Conservation (phyloP, 2,113 vertebrate species). For the Muscicapa adusta region DNA sequence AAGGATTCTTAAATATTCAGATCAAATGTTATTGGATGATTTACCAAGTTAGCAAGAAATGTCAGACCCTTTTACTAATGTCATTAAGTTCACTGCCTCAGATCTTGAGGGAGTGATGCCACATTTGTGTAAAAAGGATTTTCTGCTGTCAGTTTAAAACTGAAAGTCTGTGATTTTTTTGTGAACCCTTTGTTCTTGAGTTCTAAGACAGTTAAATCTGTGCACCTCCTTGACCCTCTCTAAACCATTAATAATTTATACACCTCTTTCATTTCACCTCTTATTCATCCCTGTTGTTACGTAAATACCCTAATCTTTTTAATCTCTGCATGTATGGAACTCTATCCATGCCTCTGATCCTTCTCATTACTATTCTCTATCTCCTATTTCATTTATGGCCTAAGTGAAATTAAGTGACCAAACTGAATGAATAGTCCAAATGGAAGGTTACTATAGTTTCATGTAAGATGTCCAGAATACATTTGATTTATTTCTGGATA, state of each 20-base stretch:
- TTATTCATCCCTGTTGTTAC: slow-evolving; percentile 7
- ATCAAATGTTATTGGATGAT: not conserved
- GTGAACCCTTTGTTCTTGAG: not conserved
- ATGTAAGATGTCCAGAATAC: not conserved
- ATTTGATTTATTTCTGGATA: not conserved
- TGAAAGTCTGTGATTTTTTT: not conserved
- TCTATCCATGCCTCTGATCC: not conserved
- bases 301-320: slow-evolving; percentile 38
- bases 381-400: not conserved
- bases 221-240: not conserved
- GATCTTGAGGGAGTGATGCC: not conserved
- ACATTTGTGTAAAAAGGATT: not conserved
- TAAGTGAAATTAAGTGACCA: not conserved
- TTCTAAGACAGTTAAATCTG: not conserved
- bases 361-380: not conserved
- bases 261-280: slow-evolving; percentile 36
- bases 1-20: not conserved
- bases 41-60: not conserved
- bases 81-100: not conserved
- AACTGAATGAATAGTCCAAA: not conserved
- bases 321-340: slow-evolving; percentile 1
- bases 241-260: slow-evolving; percentile 50
- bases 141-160: not conserved
- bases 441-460: not conserved
- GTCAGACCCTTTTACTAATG: not conserved